Base-by-base conservation (phyloP, 2,888 invertebrate genomes). In the Oscheius sp. region DNA sequence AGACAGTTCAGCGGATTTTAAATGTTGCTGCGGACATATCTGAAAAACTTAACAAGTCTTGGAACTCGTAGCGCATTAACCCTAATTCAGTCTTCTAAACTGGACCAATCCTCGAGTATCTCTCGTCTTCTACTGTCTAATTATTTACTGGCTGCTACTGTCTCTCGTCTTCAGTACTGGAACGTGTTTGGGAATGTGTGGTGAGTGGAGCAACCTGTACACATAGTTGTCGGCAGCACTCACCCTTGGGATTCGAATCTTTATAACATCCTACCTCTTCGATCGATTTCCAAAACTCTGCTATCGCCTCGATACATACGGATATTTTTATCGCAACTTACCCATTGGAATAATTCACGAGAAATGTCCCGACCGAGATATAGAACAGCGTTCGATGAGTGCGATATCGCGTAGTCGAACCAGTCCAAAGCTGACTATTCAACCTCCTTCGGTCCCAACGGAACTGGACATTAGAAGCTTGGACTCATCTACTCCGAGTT, bases 181-280 rank as follows among this genome's bases (percentile, higher is more conserved):
- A 47, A 78, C 86, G 11, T 86, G 89, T 68, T 87, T 90, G 75
- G 89, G 85, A 66, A 75, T 89, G 70, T 84, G 89, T 51, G 82
- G 84, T 75, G 37, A 48, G 77, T 62, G 21, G 50, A 48, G 13
- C 33, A 35, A 3, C 4, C 2, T 32, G 13, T 5, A 21, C 42
- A 42, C 7, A 5, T 42, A 7, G 7, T 42, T 21, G 21, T 21
- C 21, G 21, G 21, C 21, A 84, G 84, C 72, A 21, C 65, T 83
- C 62, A 79, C 85, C 11, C 72, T 90, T 32, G 91, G 91, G 5
- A 83, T 90, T 13, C 91, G 91, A 79, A 76, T 91, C 70, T 91
- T 91, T 82, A 79, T 91, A 48, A 88, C 91, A 48, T 90, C 91
- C 66, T 90, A 90, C 82, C 79, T 91, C 42, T 91, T 90, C 84